Evolutionary conservation across 1,140 invertebrate species (phyloP), one percentile per base, ranked within the genome.

Genomic region (Mylabris phalerata): DNA sequence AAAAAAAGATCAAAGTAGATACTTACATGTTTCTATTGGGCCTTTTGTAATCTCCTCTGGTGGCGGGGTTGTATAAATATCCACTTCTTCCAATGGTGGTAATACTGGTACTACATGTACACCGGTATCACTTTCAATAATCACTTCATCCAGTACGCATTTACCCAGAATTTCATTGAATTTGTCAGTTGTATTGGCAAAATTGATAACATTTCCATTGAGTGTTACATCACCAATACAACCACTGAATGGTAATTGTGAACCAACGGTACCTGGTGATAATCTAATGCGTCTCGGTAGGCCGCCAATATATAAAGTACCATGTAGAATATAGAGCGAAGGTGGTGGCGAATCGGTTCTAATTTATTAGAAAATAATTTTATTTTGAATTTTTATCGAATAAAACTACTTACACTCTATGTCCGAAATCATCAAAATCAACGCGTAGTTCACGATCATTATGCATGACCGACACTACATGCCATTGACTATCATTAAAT

Each of bases 401-500:
- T 3, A 4, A 32, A 32, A 32, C 32, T 32, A 32, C 72, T 78
- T 75, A 87, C 85, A 77, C 79, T 70, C 80, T 83, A 56, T 77
- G 78, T 54, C 86, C 82, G 49, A 77, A 81, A 69, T 98, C 95
- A 69, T 98, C 94, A 24, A 95, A 88, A 49, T 90, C 86, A 2
- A 98, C 78, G 11, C 84, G 71, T 45, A 92, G 74, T 50, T 78
- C 73, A 19, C 73, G 75, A 46, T 75, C 68, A 73, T 82, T 82
- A 64, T 90, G 88, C 1, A 84, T 88, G 0, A 93, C 86, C 0
- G 89, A 92, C 0, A 98, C 85, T 4, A 93, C 92, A 74, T 98
- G 95, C 92, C 95, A 97, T 55, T 89, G 82, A 38, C 86, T 88
- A 74, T 98, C 94, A 70, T 93, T 89, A 72, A 90, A 93, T 1